Percentiles rank a stretch among this genome's conserved stretches.
Conservation (phyloP, 2,113 vertebrate genomes). For the Clarias magur region DNA sequence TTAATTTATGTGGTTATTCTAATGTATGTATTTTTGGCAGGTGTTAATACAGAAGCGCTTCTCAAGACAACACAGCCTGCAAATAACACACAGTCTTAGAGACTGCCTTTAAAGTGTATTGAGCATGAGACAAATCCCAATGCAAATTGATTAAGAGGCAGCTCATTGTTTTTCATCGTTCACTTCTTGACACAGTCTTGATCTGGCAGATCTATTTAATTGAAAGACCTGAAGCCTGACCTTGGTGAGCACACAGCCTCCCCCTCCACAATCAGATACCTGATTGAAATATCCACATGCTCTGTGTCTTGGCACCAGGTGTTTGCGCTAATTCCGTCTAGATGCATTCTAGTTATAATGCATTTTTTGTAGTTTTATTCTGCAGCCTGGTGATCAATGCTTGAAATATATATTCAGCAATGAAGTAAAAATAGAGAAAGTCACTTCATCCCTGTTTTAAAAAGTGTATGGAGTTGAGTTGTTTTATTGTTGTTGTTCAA, state of each 20-base stretch:
- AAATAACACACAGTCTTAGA: slow-evolving; percentile 16
- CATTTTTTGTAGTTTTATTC: background rate
- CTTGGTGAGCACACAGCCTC: background rate
- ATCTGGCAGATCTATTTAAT: slow-evolving; percentile 15
- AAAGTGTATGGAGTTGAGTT: too few species aligned
- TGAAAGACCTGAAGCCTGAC: slow-evolving; percentile 19
- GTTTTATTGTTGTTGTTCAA: background rate
- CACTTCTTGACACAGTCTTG: slow-evolving; percentile 4
- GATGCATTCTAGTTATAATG: background rate
- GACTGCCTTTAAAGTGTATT: background rate
- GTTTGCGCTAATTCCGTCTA: background rate
- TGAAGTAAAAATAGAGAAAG: background rate
- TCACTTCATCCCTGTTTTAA: background rate
- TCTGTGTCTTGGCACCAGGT: slow-evolving; percentile 8
- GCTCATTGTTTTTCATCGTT: background rate
- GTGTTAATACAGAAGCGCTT: background rate
- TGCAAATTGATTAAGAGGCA: background rate
- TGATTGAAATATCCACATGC: slow-evolving; percentile 34
- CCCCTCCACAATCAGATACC: slow-evolving; percentile 15
- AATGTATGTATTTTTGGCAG: background rate
- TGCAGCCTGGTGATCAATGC: background rate
- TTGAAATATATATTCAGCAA: background rate
- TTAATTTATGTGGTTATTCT: background rate
- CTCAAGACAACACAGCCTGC: background rate
- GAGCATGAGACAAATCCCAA: background rate